These are phyloP conservation scores for Salvelinus fontinalis DNA, from an alignment of 2,113 vertebrate species.

Conservation along the genomic window DNA sequence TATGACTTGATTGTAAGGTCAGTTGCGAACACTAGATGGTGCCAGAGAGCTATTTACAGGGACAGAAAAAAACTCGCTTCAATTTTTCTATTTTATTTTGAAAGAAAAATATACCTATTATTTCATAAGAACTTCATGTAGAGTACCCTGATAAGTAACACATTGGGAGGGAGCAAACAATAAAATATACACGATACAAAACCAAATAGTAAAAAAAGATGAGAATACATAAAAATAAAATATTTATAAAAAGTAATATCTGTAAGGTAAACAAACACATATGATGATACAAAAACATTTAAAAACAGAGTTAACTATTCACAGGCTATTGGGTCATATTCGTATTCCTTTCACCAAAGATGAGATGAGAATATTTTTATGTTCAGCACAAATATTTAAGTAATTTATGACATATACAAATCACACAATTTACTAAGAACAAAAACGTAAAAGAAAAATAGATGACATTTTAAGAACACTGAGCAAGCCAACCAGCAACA, in stretches of 20 bases:
- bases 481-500: slow-evolving; percentile 71
- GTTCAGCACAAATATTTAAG: not conserved
- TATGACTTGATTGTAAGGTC: not conserved
- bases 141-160: slow-evolving; percentile 55
- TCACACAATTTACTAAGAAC: not conserved
- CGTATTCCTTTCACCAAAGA: not conserved
- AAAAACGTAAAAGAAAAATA: slow-evolving; percentile 8
- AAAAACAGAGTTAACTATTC: not conserved
- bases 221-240: slow-evolving; percentile 36
- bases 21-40: not conserved
- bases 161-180: not conserved
- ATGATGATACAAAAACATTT: not conserved
- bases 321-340: not conserved
- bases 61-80: not conserved
- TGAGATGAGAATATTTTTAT: not conserved
- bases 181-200: slow-evolving; percentile 40
- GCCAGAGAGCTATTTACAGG: too few relatives aligned
- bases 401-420: not conserved
- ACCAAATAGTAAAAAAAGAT: slow-evolving; percentile 11
- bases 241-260: slow-evolving; percentile 28
- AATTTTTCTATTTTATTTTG: slow-evolving; percentile 55
- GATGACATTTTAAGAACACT: slow-evolving; percentile 42
- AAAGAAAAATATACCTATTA: slow-evolving; percentile 58
- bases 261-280: slow-evolving; percentile 15
- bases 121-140: slow-evolving; percentile 58